Evolutionary conservation across 2,797 vertebrate species (phyloP).

Genomic region (Protosalanx chinensis): DNA sequence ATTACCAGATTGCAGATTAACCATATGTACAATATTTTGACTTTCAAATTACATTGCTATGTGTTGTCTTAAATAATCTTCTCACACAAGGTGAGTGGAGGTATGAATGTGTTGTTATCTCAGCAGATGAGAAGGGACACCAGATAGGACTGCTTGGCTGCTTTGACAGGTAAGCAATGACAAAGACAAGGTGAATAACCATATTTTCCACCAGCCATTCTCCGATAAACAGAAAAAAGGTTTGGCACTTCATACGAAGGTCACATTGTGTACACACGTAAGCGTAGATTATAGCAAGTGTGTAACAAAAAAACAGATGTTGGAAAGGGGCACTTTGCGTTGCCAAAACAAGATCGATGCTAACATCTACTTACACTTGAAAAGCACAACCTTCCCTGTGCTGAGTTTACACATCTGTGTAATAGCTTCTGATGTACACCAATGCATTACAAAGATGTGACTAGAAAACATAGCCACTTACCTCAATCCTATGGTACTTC

Average conservation of each 20-base stretch:
- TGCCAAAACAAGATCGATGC: too few species aligned
- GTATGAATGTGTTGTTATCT: conserved; percentile 22
- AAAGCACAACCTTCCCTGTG: too few species aligned
- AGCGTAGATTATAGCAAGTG: too few species aligned
- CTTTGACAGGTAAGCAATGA: conserved; percentile 57
- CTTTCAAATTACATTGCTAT: conserved; percentile 30
- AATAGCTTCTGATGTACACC: background rate
- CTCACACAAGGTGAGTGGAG: conserved; percentile 35
- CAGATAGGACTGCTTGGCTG: conserved; percentile 53
- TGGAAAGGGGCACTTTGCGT: too few species aligned
- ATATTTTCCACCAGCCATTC: conserved; percentile 46
- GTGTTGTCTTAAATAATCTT: conserved; percentile 38
- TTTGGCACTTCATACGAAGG: background rate
- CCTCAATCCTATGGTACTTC: conserved; percentile 80
- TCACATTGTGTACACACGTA: background rate
- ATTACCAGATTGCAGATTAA: background rate
- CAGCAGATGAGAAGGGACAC: conserved; percentile 51
- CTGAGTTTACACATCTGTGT: too few species aligned
- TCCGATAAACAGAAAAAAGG: conserved; percentile 43
- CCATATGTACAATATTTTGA: background rate
- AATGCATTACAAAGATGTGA: background rate
- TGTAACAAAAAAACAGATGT: too few species aligned
- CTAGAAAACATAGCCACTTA: conserved; percentile 61
- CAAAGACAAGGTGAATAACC: conserved; percentile 52
- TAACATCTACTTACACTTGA: too few species aligned